These are phyloP conservation scores for Lineus longissimus DNA, from an alignment of 1,140 invertebrate species.

Conservation along the genomic window DNA sequence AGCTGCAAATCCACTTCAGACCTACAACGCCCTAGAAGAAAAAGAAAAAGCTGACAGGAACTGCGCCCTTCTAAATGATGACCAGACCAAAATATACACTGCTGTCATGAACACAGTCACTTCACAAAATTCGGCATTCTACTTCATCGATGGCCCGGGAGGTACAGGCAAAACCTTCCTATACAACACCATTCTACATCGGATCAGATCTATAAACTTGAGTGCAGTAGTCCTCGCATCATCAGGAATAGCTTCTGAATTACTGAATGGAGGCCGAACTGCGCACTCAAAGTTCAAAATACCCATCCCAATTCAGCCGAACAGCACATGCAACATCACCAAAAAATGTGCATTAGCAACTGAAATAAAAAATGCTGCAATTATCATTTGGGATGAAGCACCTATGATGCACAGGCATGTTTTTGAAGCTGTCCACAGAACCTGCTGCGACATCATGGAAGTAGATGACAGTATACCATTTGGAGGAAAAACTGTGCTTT, in stretches of 20 bases:
- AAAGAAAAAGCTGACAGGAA: background rate
- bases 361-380: background rate
- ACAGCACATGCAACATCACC: background rate
- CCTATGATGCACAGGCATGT: constrained; percentile 21
- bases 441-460: constrained; percentile 13
- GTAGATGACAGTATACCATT: background rate
- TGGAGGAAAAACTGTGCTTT: constrained; percentile 12
- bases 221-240: background rate
- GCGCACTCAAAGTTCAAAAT: background rate
- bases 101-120: background rate
- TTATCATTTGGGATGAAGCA: constrained; percentile 14
- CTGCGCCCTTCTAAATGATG: background rate
- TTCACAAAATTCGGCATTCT: background rate
- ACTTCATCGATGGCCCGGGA: no score
- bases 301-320: background rate
- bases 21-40: background rate
- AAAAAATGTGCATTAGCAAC: background rate
- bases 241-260: background rate
- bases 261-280: background rate
- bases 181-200: background rate
- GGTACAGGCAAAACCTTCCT: background rate
- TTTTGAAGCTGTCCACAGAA: constrained; percentile 12
- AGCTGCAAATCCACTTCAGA: background rate
- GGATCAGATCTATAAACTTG: background rate
- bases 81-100: background rate